Base-by-base conservation (phyloP, 2,797 vertebrate genomes). In the Esox lucius region DNA sequence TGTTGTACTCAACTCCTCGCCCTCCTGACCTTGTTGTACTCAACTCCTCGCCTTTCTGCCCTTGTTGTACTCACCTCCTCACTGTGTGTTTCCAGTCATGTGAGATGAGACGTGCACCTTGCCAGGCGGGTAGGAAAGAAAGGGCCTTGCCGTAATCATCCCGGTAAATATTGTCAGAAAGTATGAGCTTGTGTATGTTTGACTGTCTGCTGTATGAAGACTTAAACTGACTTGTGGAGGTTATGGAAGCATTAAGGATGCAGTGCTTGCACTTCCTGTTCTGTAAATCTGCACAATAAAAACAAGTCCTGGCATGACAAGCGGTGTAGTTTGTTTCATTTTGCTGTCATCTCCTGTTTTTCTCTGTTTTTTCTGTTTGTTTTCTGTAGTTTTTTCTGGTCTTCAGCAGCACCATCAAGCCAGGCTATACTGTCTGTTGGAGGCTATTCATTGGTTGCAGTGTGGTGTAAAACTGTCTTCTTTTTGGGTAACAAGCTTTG, bases 211-310 rank as follows among this genome's bases (percentile, higher is more conserved):
- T 86, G 84, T 86, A 84, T 72, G 84, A 72, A 42, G 33, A 61
- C 53, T 39, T 71, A 72, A 71, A 74, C 64, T 78, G 81, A 89
- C 75, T 81, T 69, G 85, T 85, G 85, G 84, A 82, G 83, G 86
- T 77, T 88, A 87, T 90, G 86, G 87, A 85, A 75, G 81, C 22
- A 19, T 39, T 78, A 76, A 81, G 73, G 68, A 90, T 75, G 75
- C 84, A 87, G 86, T 89, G 81, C 83, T 90, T 72, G 76, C 84
- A 90, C 81, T 84, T 82, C 79, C 78, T 86, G 84, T 86, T 92
- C 86, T 90, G 85, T 92, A 91, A 89, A 91, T 91, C 89, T 93
- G 83, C 89, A 91, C 86, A 93, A 92, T 93, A 68, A 79, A 85
- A 79, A 79, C 77, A 84, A 87, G 84, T 87, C 88, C 80, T 83